These are phyloP conservation scores for Allygus modestus DNA, from an alignment of 2,888 invertebrate species.

Conservation along the genomic window DNA sequence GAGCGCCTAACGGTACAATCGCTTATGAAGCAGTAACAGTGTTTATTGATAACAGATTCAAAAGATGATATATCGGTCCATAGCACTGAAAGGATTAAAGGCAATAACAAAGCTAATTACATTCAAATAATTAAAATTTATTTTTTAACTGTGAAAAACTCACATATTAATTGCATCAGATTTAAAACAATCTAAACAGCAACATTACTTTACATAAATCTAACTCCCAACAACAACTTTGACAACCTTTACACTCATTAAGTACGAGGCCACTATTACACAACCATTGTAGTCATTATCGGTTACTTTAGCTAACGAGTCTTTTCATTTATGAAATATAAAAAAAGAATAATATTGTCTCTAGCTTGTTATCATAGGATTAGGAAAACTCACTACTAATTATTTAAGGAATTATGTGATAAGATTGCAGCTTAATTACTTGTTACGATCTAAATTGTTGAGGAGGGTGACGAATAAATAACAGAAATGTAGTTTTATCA, in stretches of 20 bases:
- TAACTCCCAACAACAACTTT: slow-evolving; percentile 32
- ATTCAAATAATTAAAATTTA: slow-evolving; percentile 6
- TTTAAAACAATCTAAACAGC: slow-evolving; percentile 25
- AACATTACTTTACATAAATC: slow-evolving; percentile 7
- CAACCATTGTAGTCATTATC: slow-evolving; percentile 20
- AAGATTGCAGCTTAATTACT: slow-evolving; percentile 7
- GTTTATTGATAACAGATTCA: too few species aligned
- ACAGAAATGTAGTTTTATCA: background rate
- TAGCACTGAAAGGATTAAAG: too few species aligned
- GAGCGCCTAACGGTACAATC: too few species aligned
- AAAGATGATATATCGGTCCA: too few species aligned
- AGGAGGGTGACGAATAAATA: slow-evolving; percentile 1
- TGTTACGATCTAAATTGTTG: background rate
- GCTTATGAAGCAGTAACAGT: too few species aligned
- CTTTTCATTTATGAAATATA: background rate
- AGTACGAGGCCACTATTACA: slow-evolving; percentile 19
- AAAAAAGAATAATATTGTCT: slow-evolving; percentile 15
- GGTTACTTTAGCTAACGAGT: background rate
- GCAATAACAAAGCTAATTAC: background rate
- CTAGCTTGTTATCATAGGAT: background rate
- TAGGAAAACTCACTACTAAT: slow-evolving; percentile 8
- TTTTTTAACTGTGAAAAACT: slow-evolving; percentile 9
- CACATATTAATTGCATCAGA: slow-evolving; percentile 24
- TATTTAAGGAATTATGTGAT: slow-evolving; percentile 16
- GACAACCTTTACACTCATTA: slow-evolving; percentile 2